Conservation (phyloP, 1,140 invertebrate species). For the Cydia fagiglandana region DNA sequence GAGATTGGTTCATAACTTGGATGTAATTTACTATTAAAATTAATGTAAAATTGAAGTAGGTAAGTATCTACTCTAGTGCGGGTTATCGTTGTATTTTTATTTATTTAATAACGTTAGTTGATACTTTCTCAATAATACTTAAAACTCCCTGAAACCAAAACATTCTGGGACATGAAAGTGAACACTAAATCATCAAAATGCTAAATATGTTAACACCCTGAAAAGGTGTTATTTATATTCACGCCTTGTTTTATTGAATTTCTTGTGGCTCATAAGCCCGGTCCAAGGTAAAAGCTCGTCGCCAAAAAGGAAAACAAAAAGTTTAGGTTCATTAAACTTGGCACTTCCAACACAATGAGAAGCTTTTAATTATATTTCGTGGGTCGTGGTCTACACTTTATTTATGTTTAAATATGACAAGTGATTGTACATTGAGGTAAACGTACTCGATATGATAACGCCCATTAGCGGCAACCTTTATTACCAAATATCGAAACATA, state of each 20-base stretch:
- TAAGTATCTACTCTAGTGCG: no score
- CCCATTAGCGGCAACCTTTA: no score
- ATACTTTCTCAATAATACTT: no score
- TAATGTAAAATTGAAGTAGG: no score
- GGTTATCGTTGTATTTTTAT: no score
- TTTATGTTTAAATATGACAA: not conserved
- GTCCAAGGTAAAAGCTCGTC: not conserved
- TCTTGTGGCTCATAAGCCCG: conserved; percentile 23
- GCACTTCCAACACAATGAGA: conserved; percentile 8
- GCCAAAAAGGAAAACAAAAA: conserved; percentile 23
- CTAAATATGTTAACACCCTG: not conserved
- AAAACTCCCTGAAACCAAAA: not conserved
- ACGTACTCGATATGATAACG: no score
- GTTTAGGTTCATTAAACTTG: conserved; percentile 29
- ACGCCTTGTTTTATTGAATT: conserved; percentile 11
- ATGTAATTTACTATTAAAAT: no score
- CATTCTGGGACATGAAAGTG: not conserved
- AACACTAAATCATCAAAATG: conserved; percentile 1
- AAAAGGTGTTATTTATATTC: conserved; percentile 11
- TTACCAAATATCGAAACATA: no score
- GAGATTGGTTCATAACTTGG: no score
- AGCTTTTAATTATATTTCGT: conserved; percentile 21
- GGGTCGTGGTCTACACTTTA: conserved; percentile 2
- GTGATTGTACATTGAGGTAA: no score
- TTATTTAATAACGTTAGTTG: no score